These are phyloP conservation scores for Chelonus formosanus DNA, from an alignment of 2,888 invertebrate species.

Conservation along the genomic window DNA sequence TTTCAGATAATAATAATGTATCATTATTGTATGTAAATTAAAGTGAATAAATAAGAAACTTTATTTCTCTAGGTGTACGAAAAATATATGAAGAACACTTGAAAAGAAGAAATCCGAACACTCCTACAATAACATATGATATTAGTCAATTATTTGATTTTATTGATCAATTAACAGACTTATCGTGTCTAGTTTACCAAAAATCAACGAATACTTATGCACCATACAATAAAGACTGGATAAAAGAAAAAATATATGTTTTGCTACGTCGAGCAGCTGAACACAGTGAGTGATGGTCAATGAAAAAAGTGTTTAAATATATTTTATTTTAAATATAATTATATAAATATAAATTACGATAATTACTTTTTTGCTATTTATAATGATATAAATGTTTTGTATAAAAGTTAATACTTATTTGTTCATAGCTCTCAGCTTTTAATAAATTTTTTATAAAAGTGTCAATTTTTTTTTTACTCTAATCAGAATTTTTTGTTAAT, in stretches of 20 bases:
- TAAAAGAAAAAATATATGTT: slow-evolving; percentile 98
- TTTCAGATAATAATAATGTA: not conserved
- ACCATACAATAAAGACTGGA: slow-evolving; percentile 99
- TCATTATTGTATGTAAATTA: too few relatives aligned
- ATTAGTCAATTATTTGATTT: slow-evolving; percentile 98
- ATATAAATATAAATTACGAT: too few relatives aligned
- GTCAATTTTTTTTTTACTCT: too few relatives aligned
- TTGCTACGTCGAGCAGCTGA: slow-evolving; percentile 91
- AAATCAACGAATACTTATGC: slow-evolving; percentile 95
- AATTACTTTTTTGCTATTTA: too few relatives aligned
- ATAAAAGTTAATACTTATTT: too few relatives aligned
- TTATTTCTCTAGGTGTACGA: slow-evolving; percentile 77
- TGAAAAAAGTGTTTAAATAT: not conserved
- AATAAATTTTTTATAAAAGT: too few relatives aligned
- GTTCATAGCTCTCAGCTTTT: too few relatives aligned
- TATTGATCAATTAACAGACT: slow-evolving; percentile 92
- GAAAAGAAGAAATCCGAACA: slow-evolving; percentile 93
- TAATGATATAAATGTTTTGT: too few relatives aligned
- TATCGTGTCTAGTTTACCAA: slow-evolving; percentile 96
- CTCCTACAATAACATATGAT: slow-evolving; percentile 97
- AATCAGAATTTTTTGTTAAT: too few relatives aligned
- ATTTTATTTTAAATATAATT: too few relatives aligned
- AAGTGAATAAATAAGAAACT: too few relatives aligned
- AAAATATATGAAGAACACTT: slow-evolving; percentile 99
- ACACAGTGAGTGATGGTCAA: slow-evolving; percentile 56